Evolutionary conservation across 2,888 invertebrate genomes (phyloP).

Genomic region (Rhogogaster chlorosoma): DNA sequence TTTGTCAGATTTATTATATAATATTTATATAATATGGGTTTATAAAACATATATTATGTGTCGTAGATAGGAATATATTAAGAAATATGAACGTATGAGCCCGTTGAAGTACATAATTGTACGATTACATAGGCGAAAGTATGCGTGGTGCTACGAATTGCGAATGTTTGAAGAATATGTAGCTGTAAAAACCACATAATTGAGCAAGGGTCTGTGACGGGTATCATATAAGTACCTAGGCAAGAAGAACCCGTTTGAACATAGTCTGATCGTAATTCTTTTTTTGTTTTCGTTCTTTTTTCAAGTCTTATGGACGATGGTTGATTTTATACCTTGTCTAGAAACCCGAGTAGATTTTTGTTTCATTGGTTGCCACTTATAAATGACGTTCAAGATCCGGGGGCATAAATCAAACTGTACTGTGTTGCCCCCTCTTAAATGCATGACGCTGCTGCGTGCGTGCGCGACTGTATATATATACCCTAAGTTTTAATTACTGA

Average conservation of each 20-base stretch:
- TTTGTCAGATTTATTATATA: constrained; percentile 49
- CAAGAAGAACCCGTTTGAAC: background rate
- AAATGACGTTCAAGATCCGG: constrained; percentile 42
- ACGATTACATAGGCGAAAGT: constrained; percentile 16
- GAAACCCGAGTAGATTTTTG: constrained; percentile 6
- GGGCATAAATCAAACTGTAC: constrained; percentile 37
- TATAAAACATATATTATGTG: constrained; percentile 53
- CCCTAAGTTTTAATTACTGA: constrained; percentile 50
- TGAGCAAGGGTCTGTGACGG: background rate
- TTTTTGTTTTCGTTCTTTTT: too few relatives aligned
- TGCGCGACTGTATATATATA: constrained; percentile 50
- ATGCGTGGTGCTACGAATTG: constrained; percentile 22
- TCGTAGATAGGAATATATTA: constrained; percentile 42
- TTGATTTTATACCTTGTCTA: constrained; percentile 1
- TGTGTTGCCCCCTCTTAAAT: constrained; percentile 26
- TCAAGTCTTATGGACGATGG: background rate
- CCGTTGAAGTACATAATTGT: constrained; percentile 25
- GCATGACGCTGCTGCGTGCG: constrained; percentile 50
- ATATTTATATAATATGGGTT: constrained; percentile 53
- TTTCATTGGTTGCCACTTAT: constrained; percentile 38
- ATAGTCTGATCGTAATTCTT: background rate
- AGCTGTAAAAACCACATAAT: background rate
- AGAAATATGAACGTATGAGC: constrained; percentile 17
- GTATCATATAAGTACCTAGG: background rate
- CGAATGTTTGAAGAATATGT: constrained; percentile 4